Conservation (phyloP, 2,113 vertebrate genomes). For the Callipepla californica region DNA sequence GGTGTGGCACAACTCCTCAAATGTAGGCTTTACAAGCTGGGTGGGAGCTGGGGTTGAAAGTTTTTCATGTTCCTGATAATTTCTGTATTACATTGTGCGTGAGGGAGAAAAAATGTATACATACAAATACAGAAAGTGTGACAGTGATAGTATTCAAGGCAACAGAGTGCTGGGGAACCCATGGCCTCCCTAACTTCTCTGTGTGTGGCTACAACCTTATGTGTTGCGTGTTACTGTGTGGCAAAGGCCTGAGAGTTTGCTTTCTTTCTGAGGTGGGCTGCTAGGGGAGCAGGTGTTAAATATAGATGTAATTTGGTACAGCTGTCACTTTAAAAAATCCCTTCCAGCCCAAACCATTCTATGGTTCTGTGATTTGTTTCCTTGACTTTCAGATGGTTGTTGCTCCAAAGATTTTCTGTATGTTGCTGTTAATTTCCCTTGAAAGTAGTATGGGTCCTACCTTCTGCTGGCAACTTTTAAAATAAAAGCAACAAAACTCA, state of each 20-base stretch:
- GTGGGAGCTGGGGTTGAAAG: background rate
- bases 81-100: background rate
- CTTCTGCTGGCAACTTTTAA: background rate
- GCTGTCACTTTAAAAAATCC: background rate
- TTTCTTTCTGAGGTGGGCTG: background rate
- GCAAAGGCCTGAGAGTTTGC: background rate
- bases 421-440: background rate
- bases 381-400: background rate
- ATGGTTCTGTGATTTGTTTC: background rate
- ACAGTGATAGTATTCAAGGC: background rate
- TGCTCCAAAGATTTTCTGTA: background rate
- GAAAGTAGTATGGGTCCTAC: background rate
- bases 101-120: background rate
- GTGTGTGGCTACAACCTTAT: background rate
- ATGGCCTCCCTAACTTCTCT: background rate
- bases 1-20: rapidly evolving
- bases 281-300: background rate
- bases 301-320: too few relatives aligned
- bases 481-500: background rate
- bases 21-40: background rate
- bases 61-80: background rate
- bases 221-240: background rate
- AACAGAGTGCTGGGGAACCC: background rate
- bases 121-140: background rate
- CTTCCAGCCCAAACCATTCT: background rate